Conservation (phyloP, 2,888 invertebrate genomes). For the Parasteatoda lunata region DNA sequence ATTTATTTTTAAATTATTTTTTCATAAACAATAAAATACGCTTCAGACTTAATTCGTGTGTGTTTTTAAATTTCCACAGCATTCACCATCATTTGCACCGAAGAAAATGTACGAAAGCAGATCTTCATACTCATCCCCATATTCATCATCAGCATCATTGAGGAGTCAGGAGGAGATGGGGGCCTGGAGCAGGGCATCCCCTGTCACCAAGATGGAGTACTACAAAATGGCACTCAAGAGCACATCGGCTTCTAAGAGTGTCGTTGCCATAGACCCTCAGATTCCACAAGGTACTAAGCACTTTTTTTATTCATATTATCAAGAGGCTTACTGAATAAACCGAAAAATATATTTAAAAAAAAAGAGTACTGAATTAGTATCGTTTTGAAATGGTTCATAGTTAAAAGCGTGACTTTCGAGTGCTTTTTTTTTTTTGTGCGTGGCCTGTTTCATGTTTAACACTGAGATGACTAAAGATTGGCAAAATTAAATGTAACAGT, state of each 20-base stretch:
- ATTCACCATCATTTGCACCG: slow-evolving; percentile 26
- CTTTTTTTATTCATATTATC: not conserved
- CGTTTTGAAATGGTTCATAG: too few species aligned
- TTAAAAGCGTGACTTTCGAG: too few species aligned
- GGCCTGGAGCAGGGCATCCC: slow-evolving; percentile 35
- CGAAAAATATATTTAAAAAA: too few species aligned
- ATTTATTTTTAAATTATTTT: too few species aligned
- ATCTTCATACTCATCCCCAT: slow-evolving; percentile 1
- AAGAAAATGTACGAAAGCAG: slow-evolving; percentile 5
- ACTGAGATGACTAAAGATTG: too few species aligned
- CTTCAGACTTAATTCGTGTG: too few species aligned
- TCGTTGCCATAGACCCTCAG: slow-evolving; percentile 25
- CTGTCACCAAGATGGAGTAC: slow-evolving; percentile 35
- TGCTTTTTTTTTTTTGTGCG: too few species aligned
- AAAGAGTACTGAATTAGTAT: too few species aligned
- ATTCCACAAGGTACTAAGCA: slow-evolving; percentile 45
- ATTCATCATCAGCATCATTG: slow-evolving; percentile 16
- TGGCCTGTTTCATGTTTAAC: too few species aligned
- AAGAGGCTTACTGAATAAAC: too few species aligned
- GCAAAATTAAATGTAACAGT: too few species aligned
- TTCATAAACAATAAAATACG: too few species aligned
- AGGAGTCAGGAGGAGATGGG: slow-evolving; percentile 3
- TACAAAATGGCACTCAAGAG: slow-evolving; percentile 50
- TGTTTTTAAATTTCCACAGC: slow-evolving; percentile 11
- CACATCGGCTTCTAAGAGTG: slow-evolving; percentile 57